Base-by-base conservation (phyloP, 2,888 invertebrate species). In the Trichogramma dendrolimi region DNA sequence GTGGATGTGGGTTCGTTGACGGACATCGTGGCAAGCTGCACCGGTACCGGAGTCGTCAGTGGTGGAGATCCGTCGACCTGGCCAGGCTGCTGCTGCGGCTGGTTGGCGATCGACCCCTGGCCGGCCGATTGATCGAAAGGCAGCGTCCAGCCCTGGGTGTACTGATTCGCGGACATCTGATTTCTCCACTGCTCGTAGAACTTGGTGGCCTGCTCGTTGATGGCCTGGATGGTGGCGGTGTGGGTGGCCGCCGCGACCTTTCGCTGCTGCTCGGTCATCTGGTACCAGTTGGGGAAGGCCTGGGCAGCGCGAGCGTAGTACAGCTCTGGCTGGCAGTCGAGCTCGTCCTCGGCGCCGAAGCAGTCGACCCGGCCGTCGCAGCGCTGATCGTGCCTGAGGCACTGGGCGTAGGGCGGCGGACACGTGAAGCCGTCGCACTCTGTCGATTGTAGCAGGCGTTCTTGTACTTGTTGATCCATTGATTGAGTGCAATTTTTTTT, bases 311-410 rank as follows among this genome's bases (percentile, higher is more conserved):
- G 52, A 41, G 27, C 27, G 14, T 65, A 65, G 27, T 65, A 62
- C 55, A 60, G 5, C 4, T 8, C 8, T 39, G 10, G 0, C 6
- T 40, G 76, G 73, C 93, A 93, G 74, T 90, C 86, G 56, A 83
- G 73, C 81, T 93, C 93, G 73, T 93, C 93, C 79, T 92, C 92
- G 38, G 84, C 84, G 66, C 83, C 79, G 14, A 80, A 80, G 73
- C 92, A 92, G 68, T 92, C 87, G 0, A 79, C 69, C 53, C 73
- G 77, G 38, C 83, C 84, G 76, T 93, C 86, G 72, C 93, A 93
- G 11, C 84, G 83, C 66, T 84, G 81, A 46, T 80, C 73, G 5
- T 76, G 69, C 1, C 85, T 80, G 60, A 92, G 78, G 71, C 92
- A 93, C 74, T 84, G 86, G 7, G 81, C 81, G 46, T 87, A 83